Conservation (phyloP, 2,888 invertebrate species). For the Ctena decussata region DNA sequence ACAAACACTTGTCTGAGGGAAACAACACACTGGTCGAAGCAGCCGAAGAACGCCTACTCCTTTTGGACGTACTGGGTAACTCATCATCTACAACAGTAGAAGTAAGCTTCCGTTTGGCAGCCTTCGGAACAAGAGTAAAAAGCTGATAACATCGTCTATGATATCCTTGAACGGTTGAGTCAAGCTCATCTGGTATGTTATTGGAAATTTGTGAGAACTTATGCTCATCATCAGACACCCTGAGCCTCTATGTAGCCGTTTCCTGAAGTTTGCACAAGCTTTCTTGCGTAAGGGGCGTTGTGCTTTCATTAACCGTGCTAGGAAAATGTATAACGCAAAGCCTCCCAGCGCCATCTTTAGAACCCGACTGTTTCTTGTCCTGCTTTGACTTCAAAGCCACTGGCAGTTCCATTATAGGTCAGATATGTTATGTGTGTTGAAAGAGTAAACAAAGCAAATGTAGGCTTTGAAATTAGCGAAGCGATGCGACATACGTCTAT, state of each 20-base stretch:
- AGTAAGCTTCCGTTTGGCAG: neutral
- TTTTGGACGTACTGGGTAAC: slow-evolving; percentile 12
- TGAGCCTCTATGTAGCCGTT: too few species aligned
- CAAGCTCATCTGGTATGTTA: neutral
- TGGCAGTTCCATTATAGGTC: neutral
- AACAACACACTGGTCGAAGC: slow-evolving; percentile 3
- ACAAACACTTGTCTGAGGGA: slow-evolving; percentile 44
- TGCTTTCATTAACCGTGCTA: neutral
- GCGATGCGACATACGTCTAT: too few species aligned
- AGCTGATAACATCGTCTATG: slow-evolving; percentile 26
- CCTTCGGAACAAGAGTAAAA: neutral
- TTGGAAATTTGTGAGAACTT: neutral
- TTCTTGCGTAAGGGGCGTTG: neutral
- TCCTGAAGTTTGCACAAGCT: neutral
- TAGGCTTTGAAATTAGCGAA: too few species aligned
- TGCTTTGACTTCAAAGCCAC: neutral
- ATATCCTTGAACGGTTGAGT: neutral
- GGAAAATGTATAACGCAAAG: neutral
- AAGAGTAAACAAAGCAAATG: too few species aligned
- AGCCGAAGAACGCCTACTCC: neutral
- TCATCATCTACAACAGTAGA: neutral
- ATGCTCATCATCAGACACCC: too few species aligned
- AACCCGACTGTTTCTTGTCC: neutral
- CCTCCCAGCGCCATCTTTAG: neutral
- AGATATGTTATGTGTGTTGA: neutral